phyloP scores from a whole-genome alignment of 2,797 vertebrate genomes.

The Rhinella marina region DNA sequence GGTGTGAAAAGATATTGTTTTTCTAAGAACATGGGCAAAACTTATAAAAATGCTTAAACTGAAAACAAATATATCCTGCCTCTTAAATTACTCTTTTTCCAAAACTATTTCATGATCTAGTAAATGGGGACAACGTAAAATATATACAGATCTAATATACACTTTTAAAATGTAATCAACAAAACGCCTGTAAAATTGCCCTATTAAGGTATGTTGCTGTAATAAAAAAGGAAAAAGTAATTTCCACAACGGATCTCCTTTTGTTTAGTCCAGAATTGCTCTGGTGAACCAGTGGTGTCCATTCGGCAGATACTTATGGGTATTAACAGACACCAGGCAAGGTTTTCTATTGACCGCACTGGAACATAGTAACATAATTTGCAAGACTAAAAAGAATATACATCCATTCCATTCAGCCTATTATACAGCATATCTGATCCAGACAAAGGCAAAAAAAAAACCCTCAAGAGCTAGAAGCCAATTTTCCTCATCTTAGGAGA shows the following conservation, averaged over 20 bases:
- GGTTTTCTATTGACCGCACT: no score
- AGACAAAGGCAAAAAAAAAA: no score
- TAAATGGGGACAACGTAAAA: background rate
- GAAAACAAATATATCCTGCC: slow-evolving; percentile 43
- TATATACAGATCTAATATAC: background rate
- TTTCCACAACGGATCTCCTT: background rate
- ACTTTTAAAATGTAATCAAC: slow-evolving; percentile 14
- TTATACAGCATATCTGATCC: no score
- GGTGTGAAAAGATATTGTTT: slow-evolving; percentile 73
- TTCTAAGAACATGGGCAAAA: slow-evolving; percentile 49
- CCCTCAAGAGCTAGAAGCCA: no score
- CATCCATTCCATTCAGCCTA: no score
- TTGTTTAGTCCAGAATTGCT: background rate
- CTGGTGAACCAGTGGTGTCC: background rate
- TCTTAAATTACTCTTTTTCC: slow-evolving; percentile 17
- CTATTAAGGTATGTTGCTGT: background rate
- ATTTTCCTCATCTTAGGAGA: no score
- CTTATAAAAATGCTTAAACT: slow-evolving; percentile 46
- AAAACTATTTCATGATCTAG: background rate
- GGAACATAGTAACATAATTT: no score
- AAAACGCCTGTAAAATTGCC: background rate
- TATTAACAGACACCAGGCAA: no score
- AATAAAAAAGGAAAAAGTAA: background rate
- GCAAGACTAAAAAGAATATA: no score
- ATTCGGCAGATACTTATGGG: background rate